phyloP scores from a whole-genome alignment of 2,113 vertebrate genomes.

The Glaucidium brasilianum region DNA sequence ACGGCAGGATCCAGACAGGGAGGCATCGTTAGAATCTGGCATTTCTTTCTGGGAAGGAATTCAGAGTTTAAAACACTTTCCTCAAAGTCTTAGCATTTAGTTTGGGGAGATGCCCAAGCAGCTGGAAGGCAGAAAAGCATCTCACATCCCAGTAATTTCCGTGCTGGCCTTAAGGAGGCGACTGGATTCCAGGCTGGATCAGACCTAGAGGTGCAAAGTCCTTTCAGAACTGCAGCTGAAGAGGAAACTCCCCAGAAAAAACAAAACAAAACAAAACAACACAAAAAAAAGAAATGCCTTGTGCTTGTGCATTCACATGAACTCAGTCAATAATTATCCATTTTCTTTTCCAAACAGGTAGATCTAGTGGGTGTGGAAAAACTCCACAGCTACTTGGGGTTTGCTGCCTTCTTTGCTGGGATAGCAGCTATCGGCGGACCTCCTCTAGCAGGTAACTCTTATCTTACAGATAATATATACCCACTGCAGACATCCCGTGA shows the following conservation, averaged over 20 bases:
- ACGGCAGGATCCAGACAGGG: fast-evolving
- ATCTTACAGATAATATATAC: fast-evolving
- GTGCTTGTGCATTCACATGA: fast-evolving
- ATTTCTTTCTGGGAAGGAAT: neutral
- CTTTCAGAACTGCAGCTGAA: neutral
- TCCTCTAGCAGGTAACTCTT: conserved; percentile 85
- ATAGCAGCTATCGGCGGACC: conserved; percentile 85
- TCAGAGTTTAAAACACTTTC: neutral
- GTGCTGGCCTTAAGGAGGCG: neutral
- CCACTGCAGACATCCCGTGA: neutral
- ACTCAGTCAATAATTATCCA: neutral
- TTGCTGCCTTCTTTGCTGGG: conserved; percentile 89
- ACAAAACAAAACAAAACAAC: too few relatives aligned
- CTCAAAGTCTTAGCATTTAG: neutral
- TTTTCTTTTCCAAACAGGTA: conserved; percentile 72
- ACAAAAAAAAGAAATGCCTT: fast-evolving
- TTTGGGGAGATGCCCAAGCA: neutral
- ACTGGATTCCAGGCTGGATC: neutral
- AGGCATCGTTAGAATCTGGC: neutral
- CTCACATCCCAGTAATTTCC: neutral
- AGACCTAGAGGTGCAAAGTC: neutral
- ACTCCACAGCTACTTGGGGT: conserved; percentile 86
- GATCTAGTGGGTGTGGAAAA: conserved; percentile 82
- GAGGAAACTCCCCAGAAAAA: neutral
- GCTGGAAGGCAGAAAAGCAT: neutral